Percentiles rank a stretch among this genome's conserved stretches.
Conservation (phyloP, 2,797 vertebrate genomes). For the Apogon talboti region DNA sequence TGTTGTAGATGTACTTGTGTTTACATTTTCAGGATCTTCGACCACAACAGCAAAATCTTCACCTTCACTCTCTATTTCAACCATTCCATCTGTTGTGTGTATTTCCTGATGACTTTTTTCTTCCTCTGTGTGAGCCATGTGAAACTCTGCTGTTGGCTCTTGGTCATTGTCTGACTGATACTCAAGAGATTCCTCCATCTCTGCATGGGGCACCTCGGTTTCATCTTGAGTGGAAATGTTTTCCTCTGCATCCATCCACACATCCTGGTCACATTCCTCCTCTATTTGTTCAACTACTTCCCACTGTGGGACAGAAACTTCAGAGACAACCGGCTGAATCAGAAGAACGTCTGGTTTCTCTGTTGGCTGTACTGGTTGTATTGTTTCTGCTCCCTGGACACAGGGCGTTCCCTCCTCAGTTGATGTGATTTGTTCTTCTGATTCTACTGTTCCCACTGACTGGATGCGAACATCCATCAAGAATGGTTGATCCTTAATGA, state of each 20-base stretch:
- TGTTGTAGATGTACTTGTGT: not conserved
- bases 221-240: slow-evolving; percentile 39
- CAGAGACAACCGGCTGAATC: slow-evolving; percentile 7
- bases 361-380: slow-evolving; percentile 17
- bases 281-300: slow-evolving; percentile 39
- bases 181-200: slow-evolving; percentile 31
- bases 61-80: slow-evolving; percentile 56
- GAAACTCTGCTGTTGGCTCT: slow-evolving; percentile 23
- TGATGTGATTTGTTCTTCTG: not conserved
- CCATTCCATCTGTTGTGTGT: slow-evolving; percentile 11
- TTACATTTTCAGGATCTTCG: slow-evolving; percentile 45
- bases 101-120: slow-evolving; percentile 22
- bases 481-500: not conserved
- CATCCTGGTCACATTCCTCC: slow-evolving; percentile 62
- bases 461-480: not conserved
- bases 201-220: not conserved
- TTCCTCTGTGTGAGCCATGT: slow-evolving; percentile 11
- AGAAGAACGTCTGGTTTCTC: slow-evolving; percentile 19
- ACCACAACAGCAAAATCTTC: slow-evolving; percentile 69
- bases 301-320: slow-evolving; percentile 3
- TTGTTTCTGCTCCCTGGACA: slow-evolving; percentile 22
- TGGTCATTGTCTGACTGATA: not conserved
- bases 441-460: not conserved
- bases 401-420: not conserved
- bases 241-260: slow-evolving; percentile 82